Evolutionary conservation across 2,888 invertebrate genomes (phyloP).

Genomic region (Drosophila putrida): DNA sequence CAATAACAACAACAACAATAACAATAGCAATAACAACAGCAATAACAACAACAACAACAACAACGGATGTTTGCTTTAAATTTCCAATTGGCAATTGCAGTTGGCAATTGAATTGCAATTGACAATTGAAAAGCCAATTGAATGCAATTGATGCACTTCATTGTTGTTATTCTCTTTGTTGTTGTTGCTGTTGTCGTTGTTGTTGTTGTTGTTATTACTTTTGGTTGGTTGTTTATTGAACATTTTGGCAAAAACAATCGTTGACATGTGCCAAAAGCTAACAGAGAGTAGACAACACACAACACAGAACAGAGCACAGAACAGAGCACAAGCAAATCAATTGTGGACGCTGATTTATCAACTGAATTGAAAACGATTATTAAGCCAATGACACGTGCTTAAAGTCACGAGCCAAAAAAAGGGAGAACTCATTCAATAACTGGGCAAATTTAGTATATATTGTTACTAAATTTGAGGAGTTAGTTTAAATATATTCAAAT

Average conservation of each 20-base stretch:
- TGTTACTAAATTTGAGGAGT: too few relatives aligned
- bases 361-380: slow-evolving; percentile 9
- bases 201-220: neutral
- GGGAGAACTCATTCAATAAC: too few relatives aligned
- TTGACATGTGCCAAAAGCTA: slow-evolving; percentile 39
- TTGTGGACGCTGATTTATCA: slow-evolving; percentile 17
- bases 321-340: slow-evolving; percentile 6
- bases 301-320: neutral
- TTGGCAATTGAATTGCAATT: slow-evolving; percentile 72
- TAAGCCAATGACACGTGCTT: slow-evolving; percentile 10
- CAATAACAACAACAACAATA: slow-evolving; percentile 13
- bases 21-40: slow-evolving; percentile 5
- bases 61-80: slow-evolving; percentile 69
- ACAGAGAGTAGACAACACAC: neutral
- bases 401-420: neutral
- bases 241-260: slow-evolving; percentile 46
- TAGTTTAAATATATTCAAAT: neutral
- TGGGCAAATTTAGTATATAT: too few relatives aligned
- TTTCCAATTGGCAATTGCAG: slow-evolving; percentile 67
- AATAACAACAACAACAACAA: slow-evolving; percentile 9
- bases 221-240: slow-evolving; percentile 28
- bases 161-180: neutral
- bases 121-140: slow-evolving; percentile 74
- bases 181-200: neutral
- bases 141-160: slow-evolving; percentile 69